A percentile compares a stretch with the other conserved stretches of the same genome.
Conservation (phyloP, 2,113 vertebrate species). For the Sardina pilchardus region DNA sequence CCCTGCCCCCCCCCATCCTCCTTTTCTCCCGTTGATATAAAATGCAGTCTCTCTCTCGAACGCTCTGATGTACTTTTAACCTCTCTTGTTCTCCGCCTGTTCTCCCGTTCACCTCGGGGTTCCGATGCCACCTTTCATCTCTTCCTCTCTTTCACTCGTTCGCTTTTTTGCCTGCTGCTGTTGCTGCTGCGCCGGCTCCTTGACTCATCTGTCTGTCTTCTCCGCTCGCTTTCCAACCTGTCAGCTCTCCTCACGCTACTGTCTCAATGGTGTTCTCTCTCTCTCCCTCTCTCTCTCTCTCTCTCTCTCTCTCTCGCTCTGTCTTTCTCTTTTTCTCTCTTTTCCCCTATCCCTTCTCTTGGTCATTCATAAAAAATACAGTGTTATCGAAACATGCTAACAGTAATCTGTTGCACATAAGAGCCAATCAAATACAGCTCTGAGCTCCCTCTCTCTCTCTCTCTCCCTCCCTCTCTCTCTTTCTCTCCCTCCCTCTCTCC, state of each 20-base stretch:
- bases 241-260: not conserved
- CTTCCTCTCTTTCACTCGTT: conserved; percentile 18
- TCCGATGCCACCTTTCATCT: not conserved
- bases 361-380: not conserved
- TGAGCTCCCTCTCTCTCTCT: not conserved
- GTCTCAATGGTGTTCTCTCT: not conserved
- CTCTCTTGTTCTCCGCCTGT: not conserved
- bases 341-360: conserved; percentile 17
- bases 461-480: conserved; percentile 17
- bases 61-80: not conserved
- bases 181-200: not conserved
- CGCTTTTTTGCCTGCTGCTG: not conserved
- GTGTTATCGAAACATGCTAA: not conserved
- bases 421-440: not conserved
- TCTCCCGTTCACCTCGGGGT: not conserved
- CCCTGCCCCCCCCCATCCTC: too few species aligned
- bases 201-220: not conserved
- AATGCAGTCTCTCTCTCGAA: not conserved
- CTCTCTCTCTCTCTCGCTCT: conserved; percentile 17
- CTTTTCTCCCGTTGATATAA: not conserved
- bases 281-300: conserved; percentile 20
- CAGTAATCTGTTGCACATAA: not conserved
- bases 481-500: not conserved
- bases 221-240: not conserved
- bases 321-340: conserved; percentile 17